These are phyloP conservation scores for Lasioglossum zephyrum DNA, from an alignment of 2,888 invertebrate genomes.

Conservation along the genomic window DNA sequence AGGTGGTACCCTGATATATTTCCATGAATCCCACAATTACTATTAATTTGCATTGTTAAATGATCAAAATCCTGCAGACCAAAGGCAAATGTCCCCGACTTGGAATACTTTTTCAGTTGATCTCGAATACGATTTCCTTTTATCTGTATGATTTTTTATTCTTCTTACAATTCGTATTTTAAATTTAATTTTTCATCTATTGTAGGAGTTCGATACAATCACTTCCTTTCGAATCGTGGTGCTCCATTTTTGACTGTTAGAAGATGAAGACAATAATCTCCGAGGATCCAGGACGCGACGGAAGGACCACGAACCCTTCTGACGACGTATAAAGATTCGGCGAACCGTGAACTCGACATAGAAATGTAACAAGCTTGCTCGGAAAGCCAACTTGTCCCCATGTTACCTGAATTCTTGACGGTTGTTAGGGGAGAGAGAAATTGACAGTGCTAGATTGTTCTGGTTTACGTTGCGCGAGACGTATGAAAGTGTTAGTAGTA, in stretches of 20 bases:
- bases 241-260: neutral
- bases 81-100: too few species aligned
- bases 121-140: too few species aligned
- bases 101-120: too few species aligned
- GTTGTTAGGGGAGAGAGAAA: neutral
- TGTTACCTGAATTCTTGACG: neutral
- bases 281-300: constrained; percentile 3
- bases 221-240: neutral
- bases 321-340: constrained; percentile 30
- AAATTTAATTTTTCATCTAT: too few species aligned
- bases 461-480: neutral
- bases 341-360: constrained; percentile 37
- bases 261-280: constrained; percentile 18
- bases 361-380: constrained; percentile 4
- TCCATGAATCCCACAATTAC: too few species aligned
- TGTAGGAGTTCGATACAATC: neutral
- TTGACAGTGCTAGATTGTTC: neutral
- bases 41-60: too few species aligned
- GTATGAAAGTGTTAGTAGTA: neutral
- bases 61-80: too few species aligned
- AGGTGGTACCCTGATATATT: too few species aligned
- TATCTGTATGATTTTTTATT: too few species aligned
- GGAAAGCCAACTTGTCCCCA: neutral
- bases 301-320: constrained; percentile 21
- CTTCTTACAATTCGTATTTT: too few species aligned